Evolutionary conservation across 1,140 invertebrate species (phyloP).

Genomic region (Leptoteleia sp.): DNA sequence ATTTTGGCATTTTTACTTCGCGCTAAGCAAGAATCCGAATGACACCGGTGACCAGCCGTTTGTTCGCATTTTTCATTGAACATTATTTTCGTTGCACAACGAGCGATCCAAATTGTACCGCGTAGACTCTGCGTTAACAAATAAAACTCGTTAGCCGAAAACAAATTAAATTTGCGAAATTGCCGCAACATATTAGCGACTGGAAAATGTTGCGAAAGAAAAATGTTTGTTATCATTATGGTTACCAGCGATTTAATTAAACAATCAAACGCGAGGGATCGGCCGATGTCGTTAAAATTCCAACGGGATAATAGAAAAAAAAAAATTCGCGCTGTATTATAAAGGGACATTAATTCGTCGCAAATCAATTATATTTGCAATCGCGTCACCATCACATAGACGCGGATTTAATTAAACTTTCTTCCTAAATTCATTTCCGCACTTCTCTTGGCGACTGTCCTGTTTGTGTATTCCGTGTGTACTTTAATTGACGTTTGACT

Average conservation of each 20-base stretch:
- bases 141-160: too few relatives aligned
- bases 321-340: neutral
- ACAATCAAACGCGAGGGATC: too few relatives aligned
- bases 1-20: slow-evolving; percentile 42
- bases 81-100: too few relatives aligned
- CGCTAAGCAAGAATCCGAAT: slow-evolving; percentile 30
- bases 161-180: too few relatives aligned
- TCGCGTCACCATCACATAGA: neutral
- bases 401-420: slow-evolving; percentile 34
- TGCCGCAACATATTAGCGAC: too few relatives aligned
- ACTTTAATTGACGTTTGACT: slow-evolving; percentile 25
- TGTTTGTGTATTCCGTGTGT: neutral
- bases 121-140: too few relatives aligned
- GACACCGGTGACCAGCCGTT: neutral
- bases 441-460: neutral
- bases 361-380: slow-evolving; percentile 27
- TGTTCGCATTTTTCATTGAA: neutral
- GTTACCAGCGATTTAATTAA: too few relatives aligned
- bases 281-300: slow-evolving; percentile 5
- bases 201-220: too few relatives aligned
- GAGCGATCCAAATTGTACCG: neutral
- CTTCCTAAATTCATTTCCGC: slow-evolving; percentile 19
- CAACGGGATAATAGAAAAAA: slow-evolving; percentile 2
- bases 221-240: too few relatives aligned
- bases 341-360: slow-evolving; percentile 11